A percentile compares a stretch with the other conserved stretches of the same genome.
These are phyloP conservation scores for Hydroisotoma schaefferi DNA, from an alignment of 2,888 invertebrate species.

Conservation along the genomic window DNA sequence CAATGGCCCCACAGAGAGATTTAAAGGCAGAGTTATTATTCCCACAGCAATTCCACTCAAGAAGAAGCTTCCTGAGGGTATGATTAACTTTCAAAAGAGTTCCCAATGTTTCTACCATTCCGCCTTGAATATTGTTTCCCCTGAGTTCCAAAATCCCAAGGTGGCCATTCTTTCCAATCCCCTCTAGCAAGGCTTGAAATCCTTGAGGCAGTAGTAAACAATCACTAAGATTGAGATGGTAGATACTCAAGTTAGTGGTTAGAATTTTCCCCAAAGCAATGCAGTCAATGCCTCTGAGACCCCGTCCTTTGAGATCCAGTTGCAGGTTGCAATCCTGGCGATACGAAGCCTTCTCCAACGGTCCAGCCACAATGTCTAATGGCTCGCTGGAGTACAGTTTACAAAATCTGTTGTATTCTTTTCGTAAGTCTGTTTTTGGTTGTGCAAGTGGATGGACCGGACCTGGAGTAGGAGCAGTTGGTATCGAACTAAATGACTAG, in stretches of 20 bases:
- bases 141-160: constrained; percentile 52
- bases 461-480: no score
- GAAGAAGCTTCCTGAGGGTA: constrained; percentile 50
- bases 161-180: constrained; percentile 51
- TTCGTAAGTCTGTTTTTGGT: constrained; percentile 37
- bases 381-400: constrained; percentile 47
- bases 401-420: constrained; percentile 46
- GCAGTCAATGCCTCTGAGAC: constrained; percentile 48
- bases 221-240: constrained; percentile 52
- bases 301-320: constrained; percentile 46
- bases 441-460: no score
- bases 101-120: constrained; percentile 51
- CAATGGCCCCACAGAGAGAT: constrained; percentile 52
- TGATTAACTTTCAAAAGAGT: constrained; percentile 51
- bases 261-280: constrained; percentile 52
- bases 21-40: constrained; percentile 50
- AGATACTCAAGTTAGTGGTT: constrained; percentile 51
- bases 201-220: constrained; percentile 53
- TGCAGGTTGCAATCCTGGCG: constrained; percentile 25
- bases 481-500: no score
- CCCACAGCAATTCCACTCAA: constrained; percentile 54
- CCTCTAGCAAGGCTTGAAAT: constrained; percentile 51
- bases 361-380: constrained; percentile 43
- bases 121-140: constrained; percentile 53
- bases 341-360: constrained; percentile 37